phyloP scores from a whole-genome alignment of 2,797 vertebrate species.

The Acridotheres tristis region DNA sequence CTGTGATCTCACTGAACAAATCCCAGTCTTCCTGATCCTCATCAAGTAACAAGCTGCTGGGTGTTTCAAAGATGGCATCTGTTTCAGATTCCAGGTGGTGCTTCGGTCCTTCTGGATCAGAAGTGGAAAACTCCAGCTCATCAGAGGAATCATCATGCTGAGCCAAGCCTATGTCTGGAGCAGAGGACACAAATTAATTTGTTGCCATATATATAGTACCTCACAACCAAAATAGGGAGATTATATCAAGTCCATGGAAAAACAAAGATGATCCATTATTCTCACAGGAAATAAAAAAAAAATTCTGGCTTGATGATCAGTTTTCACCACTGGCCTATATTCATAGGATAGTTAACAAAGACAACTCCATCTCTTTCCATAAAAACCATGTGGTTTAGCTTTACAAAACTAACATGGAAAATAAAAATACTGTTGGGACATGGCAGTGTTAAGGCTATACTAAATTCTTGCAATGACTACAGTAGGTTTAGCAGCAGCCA shows the following conservation, averaged over 20 bases:
- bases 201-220: neutral
- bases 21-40: constrained; percentile 69
- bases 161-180: constrained; percentile 33
- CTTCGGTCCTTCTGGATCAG: constrained; percentile 60
- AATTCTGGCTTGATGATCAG: neutral
- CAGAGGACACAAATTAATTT: neutral
- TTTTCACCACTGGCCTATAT: neutral
- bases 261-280: neutral
- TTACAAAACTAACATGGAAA: neutral
- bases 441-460: neutral
- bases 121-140: constrained; percentile 71
- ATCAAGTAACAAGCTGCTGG: constrained; percentile 43
- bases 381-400: neutral
- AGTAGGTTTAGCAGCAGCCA: neutral
- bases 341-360: neutral
- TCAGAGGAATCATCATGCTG: constrained; percentile 76
- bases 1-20: constrained; percentile 73
- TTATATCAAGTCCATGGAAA: neutral
- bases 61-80: constrained; percentile 54
- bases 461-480: neutral
- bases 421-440: neutral
- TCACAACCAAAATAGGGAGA: neutral
- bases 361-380: neutral
- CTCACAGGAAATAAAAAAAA: neutral
- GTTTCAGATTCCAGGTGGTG: constrained; percentile 28